A percentile compares a stretch with the other conserved stretches of the same genome.
Evolutionary conservation across 2,797 vertebrate genomes (phyloP).

Genomic region (Melanotaenia pygmaea): DNA sequence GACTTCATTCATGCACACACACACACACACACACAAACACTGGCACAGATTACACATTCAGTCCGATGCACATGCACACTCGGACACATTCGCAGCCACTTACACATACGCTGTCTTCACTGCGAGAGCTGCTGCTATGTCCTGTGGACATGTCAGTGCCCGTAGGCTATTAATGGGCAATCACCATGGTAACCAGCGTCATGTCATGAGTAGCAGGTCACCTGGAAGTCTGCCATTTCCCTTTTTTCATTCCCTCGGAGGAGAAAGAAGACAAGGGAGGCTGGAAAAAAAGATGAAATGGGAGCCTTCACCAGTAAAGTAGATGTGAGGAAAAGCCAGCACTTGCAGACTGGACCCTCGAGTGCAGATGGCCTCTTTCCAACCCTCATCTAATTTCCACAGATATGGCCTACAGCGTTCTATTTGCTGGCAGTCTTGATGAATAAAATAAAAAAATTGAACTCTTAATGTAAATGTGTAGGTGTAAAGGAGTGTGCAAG

Average conservation of each 20-base stretch:
- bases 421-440: constrained; percentile 23
- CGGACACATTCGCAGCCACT: constrained; percentile 23
- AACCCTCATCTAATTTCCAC: constrained; percentile 40
- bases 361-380: constrained; percentile 38
- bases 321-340: constrained; percentile 25
- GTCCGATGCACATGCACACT: constrained; percentile 22
- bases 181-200: constrained; percentile 81
- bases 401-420: constrained; percentile 36
- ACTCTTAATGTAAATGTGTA: constrained; percentile 11
- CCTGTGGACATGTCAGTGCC: constrained; percentile 69
- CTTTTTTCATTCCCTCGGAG: constrained; percentile 19
- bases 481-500: background rate
- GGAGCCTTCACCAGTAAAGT: constrained; percentile 15
- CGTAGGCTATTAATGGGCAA: constrained; percentile 79
- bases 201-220: constrained; percentile 78
- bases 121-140: constrained; percentile 50
- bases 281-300: constrained; percentile 33
- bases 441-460: constrained; percentile 15
- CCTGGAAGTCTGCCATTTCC: constrained; percentile 71
- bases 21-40: background rate
- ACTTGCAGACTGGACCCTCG: constrained; percentile 35
- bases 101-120: constrained; percentile 25
- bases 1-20: constrained; percentile 33
- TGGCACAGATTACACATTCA: constrained; percentile 36
- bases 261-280: constrained; percentile 15